Percentiles rank a stretch among this genome's conserved stretches.
These are phyloP conservation scores for Larimichthys polyactis DNA, from an alignment of 2,113 vertebrate genomes.

Conservation along the genomic window DNA sequence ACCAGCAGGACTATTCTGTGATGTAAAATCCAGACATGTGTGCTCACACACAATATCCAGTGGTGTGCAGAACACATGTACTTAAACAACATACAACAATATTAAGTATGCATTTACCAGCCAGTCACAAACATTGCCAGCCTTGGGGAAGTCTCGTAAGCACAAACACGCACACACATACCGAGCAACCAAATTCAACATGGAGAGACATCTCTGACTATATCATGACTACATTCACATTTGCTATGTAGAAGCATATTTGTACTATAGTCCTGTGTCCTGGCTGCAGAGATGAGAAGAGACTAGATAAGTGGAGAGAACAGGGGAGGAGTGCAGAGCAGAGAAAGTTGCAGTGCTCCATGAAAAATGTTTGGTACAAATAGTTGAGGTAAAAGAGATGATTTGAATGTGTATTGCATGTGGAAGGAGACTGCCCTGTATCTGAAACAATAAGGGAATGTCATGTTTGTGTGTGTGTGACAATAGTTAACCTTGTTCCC, in stretches of 20 bases:
- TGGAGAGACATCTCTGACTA: neutral
- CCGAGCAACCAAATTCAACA: conserved; percentile 10
- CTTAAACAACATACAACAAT: neutral
- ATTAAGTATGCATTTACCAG: neutral
- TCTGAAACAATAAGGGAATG: neutral
- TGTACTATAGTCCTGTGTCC: conserved; percentile 27
- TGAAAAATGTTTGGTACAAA: conserved; percentile 64
- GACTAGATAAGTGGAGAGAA: conserved; percentile 63
- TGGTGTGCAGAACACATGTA: neutral
- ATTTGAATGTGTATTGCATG: neutral
- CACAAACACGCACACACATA: neutral
- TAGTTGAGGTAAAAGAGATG: conserved; percentile 46
- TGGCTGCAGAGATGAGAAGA: conserved; percentile 47
- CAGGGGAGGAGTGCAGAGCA: conserved; percentile 46
- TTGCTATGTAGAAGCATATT: conserved; percentile 34
- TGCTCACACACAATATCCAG: neutral
- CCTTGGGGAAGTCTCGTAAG: neutral
- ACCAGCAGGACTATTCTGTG: conserved; percentile 1
- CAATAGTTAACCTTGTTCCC: conserved; percentile 12
- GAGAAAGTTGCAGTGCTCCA: conserved; percentile 68
- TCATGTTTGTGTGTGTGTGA: conserved; percentile 1
- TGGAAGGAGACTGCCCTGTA: neutral
- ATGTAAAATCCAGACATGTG: neutral
- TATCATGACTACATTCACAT: conserved; percentile 8
- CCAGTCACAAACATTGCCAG: neutral